Base-by-base conservation (phyloP, 2,113 vertebrate genomes). In the Ctenomys sociabilis region DNA sequence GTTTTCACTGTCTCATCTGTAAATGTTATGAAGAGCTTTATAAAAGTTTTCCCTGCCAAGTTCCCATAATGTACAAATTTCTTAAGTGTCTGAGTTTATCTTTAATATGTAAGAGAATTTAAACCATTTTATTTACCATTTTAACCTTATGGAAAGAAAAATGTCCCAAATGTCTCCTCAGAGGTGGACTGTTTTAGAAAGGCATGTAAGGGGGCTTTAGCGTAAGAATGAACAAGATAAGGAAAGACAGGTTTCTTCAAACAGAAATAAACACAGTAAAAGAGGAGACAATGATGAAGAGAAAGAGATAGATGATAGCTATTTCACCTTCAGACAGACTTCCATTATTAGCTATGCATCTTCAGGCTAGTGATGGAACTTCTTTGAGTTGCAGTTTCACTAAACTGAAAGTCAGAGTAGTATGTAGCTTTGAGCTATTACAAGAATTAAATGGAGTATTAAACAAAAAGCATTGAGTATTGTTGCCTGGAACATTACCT, bases 91-190 rank as follows among this genome's bases (percentile, higher is more conserved):
- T 85, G 63, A 68, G 57, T 73, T 70, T 93, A n/a, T 82, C 66
- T 95, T 75, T 45, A 97, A 57, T 57, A 85, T 43, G 80, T 54
- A 87, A 93, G 88, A 24, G 70, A 75, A 37, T 45, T 81, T 37
- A 88, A 89, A 92, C 10, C 8, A 86, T 30, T 86, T 94, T 96
- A 92, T 95, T 91, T 77, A 82, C 85, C 88, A 81, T 37, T 85
- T 87, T 80, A 88, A 37, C 49, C 17, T 54, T 45, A 32, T 3
- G n/a, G 70, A 85, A 91, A 93, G 85, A 13, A 87, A 72, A 95
- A 66, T 54, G 14, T 87, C 35, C 92, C 19, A 83, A 83, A 92
- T 82, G 82, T 40, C 32, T 52, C 49, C 54, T 83, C 0, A 88
- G 85, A 92, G 59, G 49, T 24, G 22, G 61, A 84, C 54, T 73